Evolutionary conservation across 2,888 invertebrate genomes (phyloP), one percentile per base, ranked within the genome.

Genomic region (Orgyia antiqua): DNA sequence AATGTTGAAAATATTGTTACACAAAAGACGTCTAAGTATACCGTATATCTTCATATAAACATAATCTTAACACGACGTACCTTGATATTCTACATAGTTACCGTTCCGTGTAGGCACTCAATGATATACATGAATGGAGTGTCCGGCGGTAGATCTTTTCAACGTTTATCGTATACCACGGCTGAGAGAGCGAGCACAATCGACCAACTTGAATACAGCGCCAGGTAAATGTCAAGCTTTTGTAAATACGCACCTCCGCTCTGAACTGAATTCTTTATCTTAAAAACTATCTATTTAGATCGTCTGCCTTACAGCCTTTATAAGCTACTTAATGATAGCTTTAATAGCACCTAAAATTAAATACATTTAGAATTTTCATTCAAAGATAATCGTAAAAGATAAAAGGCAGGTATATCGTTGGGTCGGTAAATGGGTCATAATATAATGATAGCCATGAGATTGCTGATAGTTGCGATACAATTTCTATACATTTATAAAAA

Each of bases 61-160:
- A 33, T 29, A 36, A 37, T 33, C 24, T 37, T 30, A 38, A 35
- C 24, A 26, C 36, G 41, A 30, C 45, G 55, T 41, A 48, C 43
- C 58, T 51, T 55, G 52, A 65, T 68, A 70, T 75, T 68, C 68
- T 68, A 61, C 69, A 58, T 64, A 63, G 67, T 67, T 69, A 62
- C 65, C 63, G 20, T 61, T 20, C 32, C 31, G 35, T 36, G 36
- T 36, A 48, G 52, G 46, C 51, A 60, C 68, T 76, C 70, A 72
- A 69, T 76, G 71, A 70, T 71, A 71, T 68, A 69, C 74, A 71
- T 73, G 77, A 78, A 73, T 77, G 61, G 69, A 75, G 68, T 80
- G 80, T 79, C 82, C 80, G 65, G 70, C 51, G 54, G 55, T 58
- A 50, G 56, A 61, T 71, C 72, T 70, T 73, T 80, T 79, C 76